Base-by-base conservation (phyloP, 2,888 invertebrate genomes). In the Drosophila helvetica region DNA sequence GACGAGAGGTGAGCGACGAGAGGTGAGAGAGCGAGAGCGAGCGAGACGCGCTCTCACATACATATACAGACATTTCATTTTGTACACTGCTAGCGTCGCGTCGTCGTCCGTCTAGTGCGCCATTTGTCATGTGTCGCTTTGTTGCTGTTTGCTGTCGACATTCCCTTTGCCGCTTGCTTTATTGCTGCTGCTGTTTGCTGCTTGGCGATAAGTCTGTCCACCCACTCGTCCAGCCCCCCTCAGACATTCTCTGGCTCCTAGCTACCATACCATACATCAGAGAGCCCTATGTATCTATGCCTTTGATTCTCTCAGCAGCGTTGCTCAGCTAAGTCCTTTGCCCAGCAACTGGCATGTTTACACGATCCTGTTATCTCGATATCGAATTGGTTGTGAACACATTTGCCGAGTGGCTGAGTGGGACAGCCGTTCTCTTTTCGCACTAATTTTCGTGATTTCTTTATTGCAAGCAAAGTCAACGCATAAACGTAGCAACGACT, bases 21-120 rank as follows among this genome's bases (percentile, higher is more conserved):
- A 46, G 45, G 54, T 8, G 12, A 0, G 8, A 15, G 2, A 47
- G 50, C 17, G 53, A 47, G 42, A 48, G 53, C 22, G 51, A 46
- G 72, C 51, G 46, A 73, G 64, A 22, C 52, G 59, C 53, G 27
- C 59, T 47, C 50, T 50, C 43, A 61, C 48, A 54, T 53, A 61
- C 48, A 54, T 53, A 57, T 80, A 79, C 86, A 87, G 87, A 83
- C 82, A 88, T 86, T 86, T 88, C 88, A 79, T 82, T 78, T 82
- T 72, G 25, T 63, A 48, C 61, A 45, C 54, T 25, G 48, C 50
- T 46, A 43, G n/a, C 55, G 46, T 8, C 43, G 64, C 58, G 48
- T 10, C 30, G 68, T 59, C 60, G 47, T 10, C 63, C 61, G 55
- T 59, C 72, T 75, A 68, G 73, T 75, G 86, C 83, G 83, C 83